These are phyloP conservation scores for Agelastica alni DNA, from an alignment of 2,888 invertebrate genomes.

Conservation along the genomic window DNA sequence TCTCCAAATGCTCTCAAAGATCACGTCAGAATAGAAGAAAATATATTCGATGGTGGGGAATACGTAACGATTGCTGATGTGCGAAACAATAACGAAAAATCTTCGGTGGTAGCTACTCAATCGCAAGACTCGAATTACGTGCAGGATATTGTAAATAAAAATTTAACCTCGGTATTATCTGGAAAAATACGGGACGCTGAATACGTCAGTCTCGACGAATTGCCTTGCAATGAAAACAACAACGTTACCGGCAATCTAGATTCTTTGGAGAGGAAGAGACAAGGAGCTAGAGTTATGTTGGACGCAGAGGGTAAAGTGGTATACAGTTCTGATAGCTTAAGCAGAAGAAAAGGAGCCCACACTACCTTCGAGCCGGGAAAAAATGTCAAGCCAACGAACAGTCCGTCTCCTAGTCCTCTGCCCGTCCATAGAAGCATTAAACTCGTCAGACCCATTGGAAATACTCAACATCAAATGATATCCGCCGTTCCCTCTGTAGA, in stretches of 20 bases:
- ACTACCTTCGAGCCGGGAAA: slow-evolving; percentile 89
- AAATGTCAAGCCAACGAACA: slow-evolving; percentile 68
- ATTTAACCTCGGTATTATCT: slow-evolving; percentile 64
- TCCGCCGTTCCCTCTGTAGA: slow-evolving; percentile 39
- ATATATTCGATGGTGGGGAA: slow-evolving; percentile 68
- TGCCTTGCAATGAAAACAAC: slow-evolving; percentile 60
- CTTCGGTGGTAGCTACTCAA: slow-evolving; percentile 41
- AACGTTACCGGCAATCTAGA: slow-evolving; percentile 45
- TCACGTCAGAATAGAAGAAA: slow-evolving; percentile 17
- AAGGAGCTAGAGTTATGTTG: slow-evolving; percentile 79
- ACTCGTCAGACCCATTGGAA: slow-evolving; percentile 55
- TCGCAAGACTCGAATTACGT: slow-evolving; percentile 64
- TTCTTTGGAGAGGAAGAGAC: slow-evolving; percentile 61
- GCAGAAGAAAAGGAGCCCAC: slow-evolving; percentile 77
- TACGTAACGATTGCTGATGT: slow-evolving; percentile 86
- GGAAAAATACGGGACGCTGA: slow-evolving; percentile 70
- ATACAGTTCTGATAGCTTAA: slow-evolving; percentile 84
- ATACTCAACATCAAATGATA: slow-evolving; percentile 34
- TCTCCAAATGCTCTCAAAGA: slow-evolving; percentile 58
- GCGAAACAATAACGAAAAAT: slow-evolving; percentile 75
- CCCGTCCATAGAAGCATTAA: slow-evolving; percentile 55
- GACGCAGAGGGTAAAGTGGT: slow-evolving; percentile 88
- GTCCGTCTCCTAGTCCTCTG: slow-evolving; percentile 59
- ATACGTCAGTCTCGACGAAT: slow-evolving; percentile 80
- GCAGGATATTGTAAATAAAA: slow-evolving; percentile 66